Evolutionary conservation across 2,888 invertebrate genomes (phyloP), one percentile per base, ranked within the genome.

Genomic region (Ormyrus rosae): DNA sequence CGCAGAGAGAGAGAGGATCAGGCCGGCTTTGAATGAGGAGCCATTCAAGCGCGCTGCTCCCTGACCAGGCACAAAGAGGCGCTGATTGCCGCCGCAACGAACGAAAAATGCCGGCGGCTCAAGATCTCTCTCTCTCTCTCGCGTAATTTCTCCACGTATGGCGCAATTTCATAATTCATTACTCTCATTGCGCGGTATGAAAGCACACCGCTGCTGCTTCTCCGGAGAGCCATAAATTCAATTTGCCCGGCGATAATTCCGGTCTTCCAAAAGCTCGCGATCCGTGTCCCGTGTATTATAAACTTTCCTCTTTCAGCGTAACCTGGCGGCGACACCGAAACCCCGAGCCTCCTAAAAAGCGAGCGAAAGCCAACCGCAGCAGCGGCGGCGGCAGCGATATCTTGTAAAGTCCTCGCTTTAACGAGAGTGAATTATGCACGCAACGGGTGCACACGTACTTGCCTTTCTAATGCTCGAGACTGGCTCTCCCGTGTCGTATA

Each of bases 351-450:
- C 61, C 61, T 63, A 71, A 78, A 71, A 78, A 67, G 67, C 34
- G 60, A 34, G 69, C 69, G 78, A 79, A 79, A 74, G 70, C 74
- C 63, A 19, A 19, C 53, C 51, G 51, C 19, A 34, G 34, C 34
- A 51, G 48, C 6, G 58, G 13, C 46, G 19, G 50, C 69, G 13
- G 56, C 70, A 67, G 71, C 70, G 71, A 19, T 19, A 78, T 72
- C 50, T 55, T 65, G 51, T 70, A 78, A 65, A 74, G 60, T 73
- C 55, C 63, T 19, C 61, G 72, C 56, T 78, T 73, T 78, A 80
- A 75, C 75, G 60, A 75, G 75, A 64, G 64, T 75, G 75, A 80
- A 75, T 80, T 75, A 75, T 80, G 75, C 80, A 67, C 80, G 70
- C 75, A 48, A 58, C 53, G 48, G 13, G 55, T 5, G 51, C 13